Evolutionary conservation across 2,888 invertebrate genomes (phyloP), one percentile per base, ranked within the genome.

Genomic region (Epiblema foenella): DNA sequence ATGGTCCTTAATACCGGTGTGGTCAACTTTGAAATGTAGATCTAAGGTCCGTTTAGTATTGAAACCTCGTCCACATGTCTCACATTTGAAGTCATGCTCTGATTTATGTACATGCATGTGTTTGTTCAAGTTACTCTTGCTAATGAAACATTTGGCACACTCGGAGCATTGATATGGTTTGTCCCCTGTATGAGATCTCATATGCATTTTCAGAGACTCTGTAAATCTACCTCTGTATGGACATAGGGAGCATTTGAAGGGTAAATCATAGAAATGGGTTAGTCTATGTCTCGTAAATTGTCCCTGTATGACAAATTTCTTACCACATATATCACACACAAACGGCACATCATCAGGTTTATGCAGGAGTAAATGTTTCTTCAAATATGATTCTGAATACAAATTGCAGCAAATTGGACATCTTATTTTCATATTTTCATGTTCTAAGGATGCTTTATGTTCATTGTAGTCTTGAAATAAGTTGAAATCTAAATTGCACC

Each of bases 321-420:
- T 93, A 0, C 93, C 93, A 76, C 93, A 93, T 42, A 92, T 83
- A 77, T 93, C 93, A 81, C 93, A 93, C 70, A 93, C 82, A 52
- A 79, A 89, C 0, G 82, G 75, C 11, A 81, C 76, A 8, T 83
- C 83, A 4, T 83, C 83, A 3, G 75, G 63, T 54, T 82, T 81
- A 67, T 92, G 92, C 60, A 86, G 72, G 1, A 81, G 74, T 76
- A 90, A 76, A 76, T 93, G 93, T 54, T 79, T 86, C 67, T 87
- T 89, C 33, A 83, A 85, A 77, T 92, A 92, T 17, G 77, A 42
- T n/a, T 83, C 77, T 10, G 83, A 76, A 54, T 89, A 92, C 0
- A 79, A 79, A 29, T 91, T 90, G 10, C 89, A 85, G 72, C 93
- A 93, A 63, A 90, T 76, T 1, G 84, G 81, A 74, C 93, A 93